Evolutionary conservation across 1,140 invertebrate genomes (phyloP).

Genomic region (Pteromalus puparum): DNA sequence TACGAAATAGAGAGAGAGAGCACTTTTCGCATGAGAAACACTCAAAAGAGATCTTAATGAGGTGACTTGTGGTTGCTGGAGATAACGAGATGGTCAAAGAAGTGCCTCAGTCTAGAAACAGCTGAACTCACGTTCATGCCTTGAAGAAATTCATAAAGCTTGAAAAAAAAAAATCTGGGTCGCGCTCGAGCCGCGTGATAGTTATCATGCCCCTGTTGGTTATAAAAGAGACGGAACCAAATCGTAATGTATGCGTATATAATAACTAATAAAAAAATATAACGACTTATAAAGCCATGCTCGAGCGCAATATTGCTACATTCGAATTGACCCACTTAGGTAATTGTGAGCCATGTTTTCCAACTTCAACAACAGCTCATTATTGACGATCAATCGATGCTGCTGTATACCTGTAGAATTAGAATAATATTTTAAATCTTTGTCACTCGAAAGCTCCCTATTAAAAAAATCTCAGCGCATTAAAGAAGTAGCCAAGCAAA

Average conservation of each 20-base stretch:
- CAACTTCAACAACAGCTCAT: too few relatives aligned
- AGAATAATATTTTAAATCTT: too few relatives aligned
- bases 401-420: too few relatives aligned
- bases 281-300: too few relatives aligned
- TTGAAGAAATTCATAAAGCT: neutral
- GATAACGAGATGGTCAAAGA: conserved; percentile 1
- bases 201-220: neutral
- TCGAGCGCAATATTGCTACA: too few relatives aligned
- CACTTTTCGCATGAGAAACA: neutral
- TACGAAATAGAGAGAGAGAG: neutral
- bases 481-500: neutral
- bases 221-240: neutral
- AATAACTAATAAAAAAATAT: neutral
- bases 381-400: too few relatives aligned
- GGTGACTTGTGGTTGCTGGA: neutral
- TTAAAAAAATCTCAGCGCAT: neutral
- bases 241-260: neutral
- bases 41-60: neutral
- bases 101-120: neutral
- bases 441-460: too few relatives aligned
- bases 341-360: too few relatives aligned
- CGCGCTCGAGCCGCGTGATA: neutral
- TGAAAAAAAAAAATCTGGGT: neutral
- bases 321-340: too few relatives aligned
- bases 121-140: neutral